These are phyloP conservation scores for Oscheius sp. DNA, from an alignment of 2,888 invertebrate species.

Conservation along the genomic window DNA sequence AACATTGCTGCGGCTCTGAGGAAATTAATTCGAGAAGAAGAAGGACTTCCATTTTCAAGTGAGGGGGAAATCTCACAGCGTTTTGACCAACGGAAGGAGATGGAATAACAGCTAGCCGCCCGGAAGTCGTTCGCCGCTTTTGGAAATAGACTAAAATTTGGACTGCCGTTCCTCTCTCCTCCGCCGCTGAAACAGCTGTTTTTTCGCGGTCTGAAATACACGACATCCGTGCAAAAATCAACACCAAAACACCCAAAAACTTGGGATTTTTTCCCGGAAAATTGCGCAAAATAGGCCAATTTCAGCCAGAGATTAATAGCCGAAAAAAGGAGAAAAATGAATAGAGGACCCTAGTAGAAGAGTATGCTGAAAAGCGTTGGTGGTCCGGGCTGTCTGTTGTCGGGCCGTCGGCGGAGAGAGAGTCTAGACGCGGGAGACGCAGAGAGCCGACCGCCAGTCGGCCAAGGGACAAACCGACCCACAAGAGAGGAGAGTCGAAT, in stretches of 20 bases:
- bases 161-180: too few relatives aligned
- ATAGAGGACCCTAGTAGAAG: background rate
- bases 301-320: background rate
- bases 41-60: too few relatives aligned
- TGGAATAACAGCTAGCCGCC: too few relatives aligned
- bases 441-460: background rate
- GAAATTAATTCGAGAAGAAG: too few relatives aligned
- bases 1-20: too few relatives aligned
- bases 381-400: slow-evolving; percentile 19
- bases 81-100: too few relatives aligned
- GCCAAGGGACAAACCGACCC: background rate
- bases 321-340: background rate
- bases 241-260: background rate
- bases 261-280: too few relatives aligned
- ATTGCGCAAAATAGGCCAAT: too few relatives aligned
- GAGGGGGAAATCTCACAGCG: too few relatives aligned
- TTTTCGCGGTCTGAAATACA: background rate
- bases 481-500: background rate
- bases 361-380: slow-evolving; percentile 10
- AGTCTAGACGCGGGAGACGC: slow-evolving; percentile 24
- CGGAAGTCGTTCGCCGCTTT: too few relatives aligned
- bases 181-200: background rate
- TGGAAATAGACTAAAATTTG: too few relatives aligned
- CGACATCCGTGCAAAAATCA: too few relatives aligned
- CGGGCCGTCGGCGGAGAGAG: slow-evolving; percentile 17